Base-by-base conservation (phyloP, 2,888 invertebrate species). In the Graphium colonna region DNA sequence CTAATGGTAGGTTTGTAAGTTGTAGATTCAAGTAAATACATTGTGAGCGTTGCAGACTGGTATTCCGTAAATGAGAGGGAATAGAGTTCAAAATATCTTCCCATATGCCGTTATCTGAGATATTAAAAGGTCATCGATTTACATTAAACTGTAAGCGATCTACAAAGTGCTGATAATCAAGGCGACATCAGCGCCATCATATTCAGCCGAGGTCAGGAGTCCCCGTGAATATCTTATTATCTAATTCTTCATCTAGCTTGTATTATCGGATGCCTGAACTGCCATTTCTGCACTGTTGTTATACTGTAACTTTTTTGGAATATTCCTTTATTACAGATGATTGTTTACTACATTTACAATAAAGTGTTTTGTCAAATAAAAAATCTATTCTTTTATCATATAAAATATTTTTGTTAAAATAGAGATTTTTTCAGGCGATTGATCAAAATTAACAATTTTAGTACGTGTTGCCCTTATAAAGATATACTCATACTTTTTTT, bases 101-200 rank as follows among this genome's bases (percentile, higher is more conserved):
- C 17, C 13, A 36, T 42, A 13, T 39, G 38, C 15, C 48, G 47
- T 47, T 43, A 47, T 53, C 42, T 38, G 8, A 49, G 13, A 10
- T 45, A 50, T 44, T 49, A 39, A 54, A 54, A 50, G 54, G 54
- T 44, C 49, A 54, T 54, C 54, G 54, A 45, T 39, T 54, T 50
- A 54, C 49, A 54, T 54, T 54, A 54, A 44, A 54, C 49, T 54
- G 44, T 54, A 54, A 44, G 43, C 53, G 49, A 54, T 49, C 44
- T 54, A 54, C 54, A 54, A 50, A 18, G 44, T 31, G 40, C 45
- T 48, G 49, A 54, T 54, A 45, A 54, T 54, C 54, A 49, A 49
- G 49, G 54, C 43, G 33, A 49, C 54, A 50, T 50, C 49, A 49
- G 49, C 49, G 44, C 54, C 49, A 48, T 49, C 49, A 54, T 53